A percentile compares a stretch with the other conserved stretches of the same genome.
These are phyloP conservation scores for Sebastes itinus DNA, from an alignment of 2,797 vertebrate genomes.

Conservation along the genomic window DNA sequence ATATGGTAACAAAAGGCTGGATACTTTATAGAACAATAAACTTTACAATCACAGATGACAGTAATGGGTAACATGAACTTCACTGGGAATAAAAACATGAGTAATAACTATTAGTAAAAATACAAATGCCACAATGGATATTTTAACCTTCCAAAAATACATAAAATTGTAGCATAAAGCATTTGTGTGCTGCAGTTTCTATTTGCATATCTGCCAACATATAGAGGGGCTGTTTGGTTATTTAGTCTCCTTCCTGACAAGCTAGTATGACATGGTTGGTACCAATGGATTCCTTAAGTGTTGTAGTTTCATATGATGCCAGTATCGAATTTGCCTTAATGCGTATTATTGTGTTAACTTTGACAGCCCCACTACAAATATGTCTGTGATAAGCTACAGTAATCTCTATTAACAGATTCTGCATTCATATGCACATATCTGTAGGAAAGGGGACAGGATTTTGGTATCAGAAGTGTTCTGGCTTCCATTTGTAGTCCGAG, in stretches of 20 bases:
- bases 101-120: background rate
- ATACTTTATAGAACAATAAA: background rate
- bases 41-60: background rate
- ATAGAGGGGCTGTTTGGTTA: background rate
- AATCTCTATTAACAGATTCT: background rate
- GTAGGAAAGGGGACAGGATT: background rate
- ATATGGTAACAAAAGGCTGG: too few species aligned
- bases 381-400: background rate
- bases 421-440: background rate
- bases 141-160: background rate
- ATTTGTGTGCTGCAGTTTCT: background rate
- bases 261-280: too few species aligned
- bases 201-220: background rate
- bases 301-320: too few species aligned
- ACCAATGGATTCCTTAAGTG: too few species aligned
- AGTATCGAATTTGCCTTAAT: too few species aligned
- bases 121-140: background rate
- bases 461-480: background rate
- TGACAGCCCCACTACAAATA: background rate
- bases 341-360: too few species aligned
- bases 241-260: too few species aligned
- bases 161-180: background rate
- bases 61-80: background rate
- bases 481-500: background rate
- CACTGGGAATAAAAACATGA: background rate